These are phyloP conservation scores for Dendroctonus ponderosae DNA, from an alignment of 1,140 invertebrate genomes.

Conservation along the genomic window DNA sequence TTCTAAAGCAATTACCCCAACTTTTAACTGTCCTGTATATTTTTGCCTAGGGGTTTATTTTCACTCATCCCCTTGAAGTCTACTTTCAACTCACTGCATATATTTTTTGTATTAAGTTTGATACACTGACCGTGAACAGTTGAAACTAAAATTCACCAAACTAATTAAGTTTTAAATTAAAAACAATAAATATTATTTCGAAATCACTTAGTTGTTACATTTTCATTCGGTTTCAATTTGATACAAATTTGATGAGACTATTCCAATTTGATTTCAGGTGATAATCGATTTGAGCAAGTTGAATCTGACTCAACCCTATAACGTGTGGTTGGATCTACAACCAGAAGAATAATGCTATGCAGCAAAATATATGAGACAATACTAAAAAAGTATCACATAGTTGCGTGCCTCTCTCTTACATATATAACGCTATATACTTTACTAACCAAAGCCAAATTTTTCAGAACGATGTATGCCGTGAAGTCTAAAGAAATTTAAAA, in stretches of 20 bases:
- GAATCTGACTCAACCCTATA: slow-evolving; percentile 64
- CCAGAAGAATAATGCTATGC: slow-evolving; percentile 52
- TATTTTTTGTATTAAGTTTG: neutral
- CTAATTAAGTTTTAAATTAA: neutral
- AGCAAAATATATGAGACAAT: too few species aligned
- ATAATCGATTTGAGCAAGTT: slow-evolving; percentile 65
- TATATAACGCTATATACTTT: neutral
- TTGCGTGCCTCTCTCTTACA: neutral
- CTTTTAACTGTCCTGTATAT: too few species aligned
- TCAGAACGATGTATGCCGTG: too few species aligned
- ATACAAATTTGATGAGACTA: neutral
- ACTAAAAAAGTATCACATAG: neutral
- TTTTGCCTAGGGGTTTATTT: too few species aligned
- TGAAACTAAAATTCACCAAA: neutral
- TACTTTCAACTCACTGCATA: too few species aligned
- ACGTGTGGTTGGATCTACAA: slow-evolving; percentile 69
- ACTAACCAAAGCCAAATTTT: too few species aligned
- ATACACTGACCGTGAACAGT: neutral
- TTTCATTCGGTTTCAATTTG: neutral
- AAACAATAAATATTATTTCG: neutral
- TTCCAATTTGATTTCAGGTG: slow-evolving; percentile 54
- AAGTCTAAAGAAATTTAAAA: too few species aligned
- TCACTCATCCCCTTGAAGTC: too few species aligned
- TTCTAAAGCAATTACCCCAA: too few species aligned
- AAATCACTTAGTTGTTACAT: neutral